Conservation (phyloP, 1,140 invertebrate species). For the Lepidurus arcticus region DNA sequence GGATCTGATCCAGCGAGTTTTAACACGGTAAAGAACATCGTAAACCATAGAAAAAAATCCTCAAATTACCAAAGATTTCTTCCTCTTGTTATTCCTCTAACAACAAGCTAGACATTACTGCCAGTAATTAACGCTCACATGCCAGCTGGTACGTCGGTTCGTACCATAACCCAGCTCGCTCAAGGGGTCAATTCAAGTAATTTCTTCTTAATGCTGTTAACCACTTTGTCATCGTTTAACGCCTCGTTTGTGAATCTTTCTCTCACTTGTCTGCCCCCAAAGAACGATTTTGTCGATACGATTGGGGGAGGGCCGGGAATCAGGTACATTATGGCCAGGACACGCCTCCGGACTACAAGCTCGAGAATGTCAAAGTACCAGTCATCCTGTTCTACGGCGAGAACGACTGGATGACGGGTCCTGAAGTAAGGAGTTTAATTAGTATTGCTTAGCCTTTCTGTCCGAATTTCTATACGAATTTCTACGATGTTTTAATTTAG, state of each 20-base stretch:
- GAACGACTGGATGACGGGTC: slow-evolving; percentile 47
- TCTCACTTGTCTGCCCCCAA: neutral
- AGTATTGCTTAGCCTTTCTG: neutral
- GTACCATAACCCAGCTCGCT: slow-evolving; percentile 41
- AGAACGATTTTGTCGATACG: slow-evolving; percentile 24
- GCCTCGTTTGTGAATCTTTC: slow-evolving; percentile 36
- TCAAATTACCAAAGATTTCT: neutral
- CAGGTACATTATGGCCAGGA: slow-evolving; percentile 39
- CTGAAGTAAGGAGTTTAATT: slow-evolving; percentile 37
- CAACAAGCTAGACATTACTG: slow-evolving; percentile 40
- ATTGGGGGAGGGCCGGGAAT: slow-evolving; percentile 34
- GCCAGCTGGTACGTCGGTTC: slow-evolving; percentile 36
- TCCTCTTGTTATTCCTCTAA: neutral
- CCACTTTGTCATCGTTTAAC: neutral
- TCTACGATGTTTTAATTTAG: slow-evolving; percentile 42
- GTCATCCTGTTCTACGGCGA: slow-evolving; percentile 44
- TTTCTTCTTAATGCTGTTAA: neutral
- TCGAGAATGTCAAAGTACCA: slow-evolving; percentile 43
- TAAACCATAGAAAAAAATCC: neutral
- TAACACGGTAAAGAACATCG: slow-evolving; percentile 49
- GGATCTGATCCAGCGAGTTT: slow-evolving; percentile 64
- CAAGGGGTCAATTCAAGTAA: slow-evolving; percentile 41
- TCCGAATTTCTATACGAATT: neutral
- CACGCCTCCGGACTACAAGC: slow-evolving; percentile 45
- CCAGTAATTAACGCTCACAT: slow-evolving; percentile 40